A percentile compares a stretch with the other conserved stretches of the same genome.
Evolutionary conservation across 2,888 invertebrate genomes (phyloP).

Genomic region (Bugulina stolonifera): DNA sequence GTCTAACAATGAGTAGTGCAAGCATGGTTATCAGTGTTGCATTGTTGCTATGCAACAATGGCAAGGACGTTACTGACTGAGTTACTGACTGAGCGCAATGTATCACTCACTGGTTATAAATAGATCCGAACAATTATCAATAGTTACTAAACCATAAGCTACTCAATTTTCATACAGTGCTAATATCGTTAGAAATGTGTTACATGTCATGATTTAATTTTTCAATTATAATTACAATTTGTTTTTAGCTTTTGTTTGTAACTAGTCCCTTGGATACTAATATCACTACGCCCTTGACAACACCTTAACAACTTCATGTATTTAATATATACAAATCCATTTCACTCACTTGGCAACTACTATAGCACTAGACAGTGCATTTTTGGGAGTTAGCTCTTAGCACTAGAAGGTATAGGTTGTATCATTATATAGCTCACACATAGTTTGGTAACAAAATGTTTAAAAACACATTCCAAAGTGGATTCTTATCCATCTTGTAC

Average conservation of each 20-base stretch:
- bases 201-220: neutral
- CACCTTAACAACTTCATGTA: neutral
- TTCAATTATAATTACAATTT: neutral
- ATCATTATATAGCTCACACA: neutral
- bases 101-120: neutral
- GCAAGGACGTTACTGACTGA: conserved; percentile 14
- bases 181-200: neutral
- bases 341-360: conserved; percentile 23
- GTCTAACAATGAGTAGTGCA: neutral
- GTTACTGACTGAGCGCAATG: neutral
- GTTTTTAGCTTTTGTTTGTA: neutral
- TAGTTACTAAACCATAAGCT: neutral
- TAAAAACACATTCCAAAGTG: conserved; percentile 54
- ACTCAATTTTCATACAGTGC: neutral
- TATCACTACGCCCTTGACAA: conserved; percentile 16
- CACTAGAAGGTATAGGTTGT: conserved; percentile 6
- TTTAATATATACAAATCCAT: conserved; percentile 12
- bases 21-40: neutral
- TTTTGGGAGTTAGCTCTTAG: neutral
- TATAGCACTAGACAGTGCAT: neutral
- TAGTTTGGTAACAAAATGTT: conserved; percentile 41
- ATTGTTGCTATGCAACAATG: conserved; percentile 18
- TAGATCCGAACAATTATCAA: neutral
- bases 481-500: conserved; percentile 52
- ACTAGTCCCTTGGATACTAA: conserved; percentile 5